Evolutionary conservation across 1,140 invertebrate species (phyloP).

Genomic region (Drosophila ogumai): DNA sequence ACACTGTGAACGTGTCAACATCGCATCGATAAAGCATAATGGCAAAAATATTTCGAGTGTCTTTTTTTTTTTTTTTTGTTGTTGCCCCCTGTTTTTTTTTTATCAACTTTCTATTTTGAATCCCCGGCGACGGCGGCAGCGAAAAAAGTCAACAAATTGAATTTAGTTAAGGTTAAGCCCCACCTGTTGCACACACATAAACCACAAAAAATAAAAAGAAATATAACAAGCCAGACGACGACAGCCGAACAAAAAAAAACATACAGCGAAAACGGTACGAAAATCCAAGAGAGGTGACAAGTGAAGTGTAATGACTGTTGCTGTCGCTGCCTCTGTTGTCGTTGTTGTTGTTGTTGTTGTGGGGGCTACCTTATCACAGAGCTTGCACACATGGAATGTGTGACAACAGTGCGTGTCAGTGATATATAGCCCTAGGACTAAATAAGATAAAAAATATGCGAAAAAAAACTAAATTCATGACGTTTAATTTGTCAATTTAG

Average conservation of each 20-base stretch:
- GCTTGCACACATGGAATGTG: constrained; percentile 15
- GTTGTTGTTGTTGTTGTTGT: constrained; percentile 24
- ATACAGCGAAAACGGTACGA: constrained; percentile 13
- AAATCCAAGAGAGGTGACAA: constrained; percentile 48
- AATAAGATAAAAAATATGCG: background rate
- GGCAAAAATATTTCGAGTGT: constrained; percentile 17
- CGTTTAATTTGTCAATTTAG: background rate
- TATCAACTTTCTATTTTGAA: constrained; percentile 75
- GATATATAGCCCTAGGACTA: background rate
- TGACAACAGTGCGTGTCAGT: constrained; percentile 29
- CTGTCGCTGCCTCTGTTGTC: constrained; percentile 7
- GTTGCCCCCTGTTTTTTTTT: constrained; percentile 26
- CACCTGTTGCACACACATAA: constrained; percentile 55
- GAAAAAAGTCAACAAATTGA: constrained; percentile 15
- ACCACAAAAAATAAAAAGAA: background rate
- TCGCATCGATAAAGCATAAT: constrained; percentile 38
- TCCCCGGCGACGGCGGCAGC: constrained; percentile 11
- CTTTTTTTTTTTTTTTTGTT: background rate
- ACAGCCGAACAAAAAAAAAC: constrained; percentile 11
- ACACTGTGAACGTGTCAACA: constrained; percentile 38
- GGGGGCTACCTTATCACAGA: constrained; percentile 51
- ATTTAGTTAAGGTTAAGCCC: constrained; percentile 36
- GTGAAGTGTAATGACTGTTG: constrained; percentile 51
- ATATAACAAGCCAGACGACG: constrained; percentile 12
- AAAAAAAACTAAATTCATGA: background rate